phyloP scores from a whole-genome alignment of 2,888 invertebrate species.

The Latheticus oryzae region DNA sequence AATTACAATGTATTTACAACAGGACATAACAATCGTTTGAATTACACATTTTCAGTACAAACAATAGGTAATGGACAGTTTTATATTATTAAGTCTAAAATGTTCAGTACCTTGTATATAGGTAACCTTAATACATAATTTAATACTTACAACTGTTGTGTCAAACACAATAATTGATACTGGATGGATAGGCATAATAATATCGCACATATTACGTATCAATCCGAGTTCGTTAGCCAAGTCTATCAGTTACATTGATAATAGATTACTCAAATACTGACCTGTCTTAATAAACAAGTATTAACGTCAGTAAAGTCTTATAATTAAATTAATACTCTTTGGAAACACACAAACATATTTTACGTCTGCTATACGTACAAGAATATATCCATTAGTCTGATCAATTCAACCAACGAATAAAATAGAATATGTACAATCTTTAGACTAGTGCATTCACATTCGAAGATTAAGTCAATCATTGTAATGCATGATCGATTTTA shows the following conservation, averaged over 20 bases:
- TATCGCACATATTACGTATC: too few species aligned
- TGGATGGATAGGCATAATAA: too few species aligned
- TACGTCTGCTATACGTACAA: too few species aligned
- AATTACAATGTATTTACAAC: conserved; percentile 14
- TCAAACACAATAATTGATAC: too few species aligned
- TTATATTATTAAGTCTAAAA: conserved; percentile 36
- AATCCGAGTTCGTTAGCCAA: too few species aligned
- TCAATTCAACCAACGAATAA: not conserved
- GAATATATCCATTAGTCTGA: too few species aligned
- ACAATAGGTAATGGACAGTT: conserved; percentile 10
- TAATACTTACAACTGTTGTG: conserved; percentile 1
- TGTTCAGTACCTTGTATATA: conserved; percentile 51
- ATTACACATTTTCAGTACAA: conserved; percentile 41
- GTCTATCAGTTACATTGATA: too few species aligned
- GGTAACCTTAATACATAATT: conserved; percentile 42
- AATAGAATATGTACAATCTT: too few species aligned
- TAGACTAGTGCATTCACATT: conserved; percentile 16
- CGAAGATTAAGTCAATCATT: not conserved
- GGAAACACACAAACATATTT: conserved; percentile 5
- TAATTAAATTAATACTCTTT: conserved; percentile 24
- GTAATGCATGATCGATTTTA: conserved; percentile 3
- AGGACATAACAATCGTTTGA: not conserved
- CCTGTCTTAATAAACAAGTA: too few species aligned
- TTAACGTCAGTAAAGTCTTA: too few species aligned
- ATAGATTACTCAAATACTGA: too few species aligned